Evolutionary conservation across 2,113 vertebrate species (phyloP), one percentile per base, ranked within the genome.

Genomic region (Oreotrochilus melanogaster): DNA sequence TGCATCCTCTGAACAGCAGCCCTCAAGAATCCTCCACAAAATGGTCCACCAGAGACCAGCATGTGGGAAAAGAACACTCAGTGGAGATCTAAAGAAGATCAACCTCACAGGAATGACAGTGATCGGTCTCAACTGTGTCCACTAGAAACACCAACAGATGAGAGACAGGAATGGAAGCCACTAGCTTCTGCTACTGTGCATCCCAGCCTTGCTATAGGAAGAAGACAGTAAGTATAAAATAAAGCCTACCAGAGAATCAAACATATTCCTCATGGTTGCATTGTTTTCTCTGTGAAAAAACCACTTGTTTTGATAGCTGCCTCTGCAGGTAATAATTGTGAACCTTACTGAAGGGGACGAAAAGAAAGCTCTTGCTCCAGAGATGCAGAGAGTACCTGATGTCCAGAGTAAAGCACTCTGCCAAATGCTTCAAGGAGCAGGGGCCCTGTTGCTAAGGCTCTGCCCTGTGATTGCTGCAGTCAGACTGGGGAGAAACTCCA

Each of bases 91-190:
- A 66, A 73, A 39, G 66, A 78, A 66, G n/a, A 43, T 2, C 4
- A 12, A 27, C 25, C 21, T 70, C 51, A 25, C 7, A n/a, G 43
- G 23, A 75, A 61, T 13, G 28, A 28, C 11, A 31, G 33, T 18
- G 42, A 33, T 54, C 33, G 31, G 15, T 70, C 13, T 80, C 50
- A 76, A 4, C 19, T 0, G 0, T 10, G 21, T 43, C 42, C 33
- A 5, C 31, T 35, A 73, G 64, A 66, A 83, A 82, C 10, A 70
- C 5, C 10, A 56, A 33, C 0, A 6, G 65, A 23, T 58, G 51
- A 66, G 4, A 10, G 21, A 25, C 17, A 31, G 22, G 12, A 93
- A 72, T 9, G 27, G 78, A 93, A 83, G 54, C 45, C 7, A 2
- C 14, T 11, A 5, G 4, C 17, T 65, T 69, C 30, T 22, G 54